Evolutionary conservation across 2,797 vertebrate genomes (phyloP), one percentile per base, ranked within the genome.

Genomic region (Siniperca undulata): DNA sequence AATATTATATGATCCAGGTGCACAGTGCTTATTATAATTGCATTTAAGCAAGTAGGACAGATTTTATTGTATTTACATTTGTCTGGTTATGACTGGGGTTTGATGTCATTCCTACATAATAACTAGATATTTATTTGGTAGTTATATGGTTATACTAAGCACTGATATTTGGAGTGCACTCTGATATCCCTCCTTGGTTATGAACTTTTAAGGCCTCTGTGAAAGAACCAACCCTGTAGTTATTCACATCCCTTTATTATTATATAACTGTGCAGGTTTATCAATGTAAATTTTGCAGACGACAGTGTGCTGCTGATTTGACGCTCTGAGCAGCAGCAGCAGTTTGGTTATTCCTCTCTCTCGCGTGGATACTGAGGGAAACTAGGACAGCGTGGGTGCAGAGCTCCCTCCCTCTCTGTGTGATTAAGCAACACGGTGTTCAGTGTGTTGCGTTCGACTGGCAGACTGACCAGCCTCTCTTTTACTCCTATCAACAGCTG

Each of bases 321-420:
- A 64, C 53, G 60, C 77, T 81, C 13, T 48, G 27, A 78, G 77
- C 53, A 77, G 86, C 74, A 80, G 69, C 77, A 80, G 69, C 77
- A 74, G 64, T 76, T 81, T 82, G 80, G 71, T 83, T 81, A 50
- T 80, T 82, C 72, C 78, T 88, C 36, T 50, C 30, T 77, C n/a
- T 75, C 1, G 78, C n/a, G 17, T 87, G 87, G 81, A 88, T 87
- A 80, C 81, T n/a, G 81, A 80, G 66, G 77, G 81, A 91, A 94
- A 94, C 78, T 94, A 93, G 95, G 90, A 87, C 92, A 92, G 90
- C 84, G 89, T 93, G 90, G 91, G 88, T 88, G 90, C 91, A 82
- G 71, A 85, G 81, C 89, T 87, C 69, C 58, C 58, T 44, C 75
- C 17, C 60, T 40, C 82, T 70, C 74, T 65, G 65, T 66, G 79